These are phyloP conservation scores for Uropsilus gracilis DNA, from an alignment of 2,113 vertebrate genomes.

Conservation along the genomic window DNA sequence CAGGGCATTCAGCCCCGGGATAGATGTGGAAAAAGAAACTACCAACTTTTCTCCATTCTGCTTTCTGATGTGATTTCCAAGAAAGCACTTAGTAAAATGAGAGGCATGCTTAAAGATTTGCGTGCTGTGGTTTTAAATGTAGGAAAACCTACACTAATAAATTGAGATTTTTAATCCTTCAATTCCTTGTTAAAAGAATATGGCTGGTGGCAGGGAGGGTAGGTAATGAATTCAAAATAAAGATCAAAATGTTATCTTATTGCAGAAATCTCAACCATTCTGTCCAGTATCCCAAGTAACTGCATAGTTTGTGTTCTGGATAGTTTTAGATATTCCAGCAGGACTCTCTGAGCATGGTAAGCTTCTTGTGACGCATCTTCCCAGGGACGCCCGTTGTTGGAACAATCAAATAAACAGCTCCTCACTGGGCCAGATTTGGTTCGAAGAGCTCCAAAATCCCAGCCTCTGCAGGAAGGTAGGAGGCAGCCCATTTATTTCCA, in stretches of 20 bases:
- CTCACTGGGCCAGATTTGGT: neutral
- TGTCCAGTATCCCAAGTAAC: neutral
- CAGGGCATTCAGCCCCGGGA: neutral
- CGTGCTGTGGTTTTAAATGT: neutral
- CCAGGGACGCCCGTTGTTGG: neutral
- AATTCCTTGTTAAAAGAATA: neutral
- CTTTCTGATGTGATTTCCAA: constrained; percentile 32
- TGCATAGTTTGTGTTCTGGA: neutral
- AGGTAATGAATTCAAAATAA: neutral
- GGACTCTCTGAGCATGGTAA: neutral
- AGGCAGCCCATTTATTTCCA: neutral
- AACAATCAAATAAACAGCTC: neutral
- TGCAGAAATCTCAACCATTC: neutral
- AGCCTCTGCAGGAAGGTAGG: neutral
- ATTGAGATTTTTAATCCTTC: neutral
- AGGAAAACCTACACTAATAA: neutral
- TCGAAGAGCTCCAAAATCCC: neutral
- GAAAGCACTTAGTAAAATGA: neutral
- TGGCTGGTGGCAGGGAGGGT: no score
- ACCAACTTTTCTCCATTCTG: neutral
- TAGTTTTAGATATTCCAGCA: neutral
- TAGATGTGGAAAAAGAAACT: fast-evolving
- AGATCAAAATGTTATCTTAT: neutral
- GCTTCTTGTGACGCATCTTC: neutral
- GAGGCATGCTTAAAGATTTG: neutral